Evolutionary conservation across 1,140 invertebrate species (phyloP), one percentile per base, ranked within the genome.

Genomic region (Ruditapes philippinarum): DNA sequence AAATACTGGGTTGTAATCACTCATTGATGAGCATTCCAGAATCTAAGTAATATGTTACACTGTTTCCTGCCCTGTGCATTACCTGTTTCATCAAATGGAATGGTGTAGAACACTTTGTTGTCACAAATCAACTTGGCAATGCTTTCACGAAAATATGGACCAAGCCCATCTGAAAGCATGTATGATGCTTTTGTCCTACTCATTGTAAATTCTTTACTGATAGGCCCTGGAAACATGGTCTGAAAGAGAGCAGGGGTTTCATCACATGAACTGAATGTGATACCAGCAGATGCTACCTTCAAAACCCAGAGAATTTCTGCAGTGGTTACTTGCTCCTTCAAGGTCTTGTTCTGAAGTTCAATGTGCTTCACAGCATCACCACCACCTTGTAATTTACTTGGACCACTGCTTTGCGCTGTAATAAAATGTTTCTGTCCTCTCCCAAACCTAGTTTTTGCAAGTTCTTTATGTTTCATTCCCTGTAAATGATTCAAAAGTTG

Each of bases 31-130:
- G 11, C 33, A 51, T 40, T 65, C 83, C 83, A 85, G n/a, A 57
- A 74, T 36, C 65, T 3, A 22, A 85, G 14, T 28, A 85, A 36
- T 54, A 85, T 40, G 33, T 85, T 68, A 60, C 68, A 85, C 33
- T 79, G 73, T 49, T 87, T 87, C n/a, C 42, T 76, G 22, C 28
- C 51, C 73, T 87, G 73, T 7, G 74, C 74, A 79, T 57, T 87
- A 9, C 73, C 84, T 79, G 73, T 87, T 51, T 87, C 84, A 79
- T 87, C 73, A 57, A 62, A 87, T 25, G 78, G 84, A 25, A 87
- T 9, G 54, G 73, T 57, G 25, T 57, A 81, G 14, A 54, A 22
- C 54, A 7, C 14, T 17, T 36, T 57, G 14, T 12, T 54, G 54
- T 2, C n/a, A 5, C 12, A 5, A 22, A 57, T 80, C 3, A 31